Percentiles rank a stretch among this genome's conserved stretches.
Evolutionary conservation across 2,888 invertebrate species (phyloP).

Genomic region (Eucriotettix oculatus): DNA sequence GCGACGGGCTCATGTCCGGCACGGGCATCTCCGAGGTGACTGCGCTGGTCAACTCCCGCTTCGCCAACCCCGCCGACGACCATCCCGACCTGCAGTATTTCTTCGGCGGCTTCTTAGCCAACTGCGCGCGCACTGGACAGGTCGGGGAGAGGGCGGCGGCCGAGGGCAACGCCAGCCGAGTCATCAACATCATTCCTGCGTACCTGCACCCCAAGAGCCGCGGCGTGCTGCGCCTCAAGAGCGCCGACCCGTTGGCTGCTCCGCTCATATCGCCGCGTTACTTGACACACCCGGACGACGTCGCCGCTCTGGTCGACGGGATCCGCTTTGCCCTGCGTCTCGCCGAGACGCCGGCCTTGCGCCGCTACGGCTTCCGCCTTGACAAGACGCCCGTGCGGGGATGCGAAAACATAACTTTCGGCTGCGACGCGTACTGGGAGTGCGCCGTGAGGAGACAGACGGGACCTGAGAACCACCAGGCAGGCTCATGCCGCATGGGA

Average conservation of each 20-base stretch:
- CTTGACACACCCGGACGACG: constrained; percentile 60
- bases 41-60: constrained; percentile 65
- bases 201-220: constrained; percentile 74
- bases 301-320: constrained; percentile 63
- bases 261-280: constrained; percentile 78
- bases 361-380: constrained; percentile 47
- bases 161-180: constrained; percentile 22
- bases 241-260: constrained; percentile 59
- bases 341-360: constrained; percentile 46
- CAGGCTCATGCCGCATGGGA: constrained; percentile 47
- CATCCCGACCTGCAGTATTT: constrained; percentile 75
- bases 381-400: constrained; percentile 56
- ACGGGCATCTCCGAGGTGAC: constrained; percentile 78
- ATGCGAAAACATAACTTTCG: constrained; percentile 58
- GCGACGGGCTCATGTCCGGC: constrained; percentile 79
- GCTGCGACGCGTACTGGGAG: constrained; percentile 43
- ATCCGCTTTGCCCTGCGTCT: constrained; percentile 60
- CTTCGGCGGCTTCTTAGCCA: constrained; percentile 73
- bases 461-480: constrained; percentile 46
- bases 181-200: constrained; percentile 61
- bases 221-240: constrained; percentile 41
- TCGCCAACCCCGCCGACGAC: constrained; percentile 52
- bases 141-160: constrained; percentile 24
- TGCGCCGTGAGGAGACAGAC: constrained; percentile 40
- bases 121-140: constrained; percentile 73